These are phyloP conservation scores for Ericerus pela DNA, from an alignment of 1,140 invertebrate species.

Conservation along the genomic window DNA sequence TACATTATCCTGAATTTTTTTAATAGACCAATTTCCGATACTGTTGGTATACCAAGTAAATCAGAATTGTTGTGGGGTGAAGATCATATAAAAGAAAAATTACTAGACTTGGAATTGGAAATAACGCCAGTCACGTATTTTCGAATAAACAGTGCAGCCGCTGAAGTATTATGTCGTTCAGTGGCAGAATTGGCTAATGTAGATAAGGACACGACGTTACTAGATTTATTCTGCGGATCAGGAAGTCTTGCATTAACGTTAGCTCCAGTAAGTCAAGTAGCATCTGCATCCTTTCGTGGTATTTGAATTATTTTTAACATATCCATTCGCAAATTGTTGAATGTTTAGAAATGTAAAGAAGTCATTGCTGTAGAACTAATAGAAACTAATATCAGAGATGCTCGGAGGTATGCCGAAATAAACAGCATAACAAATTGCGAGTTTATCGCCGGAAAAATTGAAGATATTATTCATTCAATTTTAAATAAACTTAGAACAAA, in stretches of 20 bases:
- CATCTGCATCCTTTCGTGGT: neutral
- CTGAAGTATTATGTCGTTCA: conserved; percentile 70
- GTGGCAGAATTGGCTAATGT: conserved; percentile 59
- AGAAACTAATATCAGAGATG: conserved; percentile 74
- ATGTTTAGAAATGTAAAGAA: conserved; percentile 47
- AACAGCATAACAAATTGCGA: conserved; percentile 73
- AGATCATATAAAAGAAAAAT: conserved; percentile 38
- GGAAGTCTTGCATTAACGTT: conserved; percentile 91
- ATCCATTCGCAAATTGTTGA: neutral
- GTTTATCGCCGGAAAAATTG: conserved; percentile 80
- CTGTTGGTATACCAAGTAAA: conserved; percentile 9
- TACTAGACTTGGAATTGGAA: conserved; percentile 55
- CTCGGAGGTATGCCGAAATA: conserved; percentile 61
- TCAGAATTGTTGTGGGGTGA: conserved; percentile 31
- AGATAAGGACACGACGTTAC: conserved; percentile 47
- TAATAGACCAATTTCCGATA: neutral
- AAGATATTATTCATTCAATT: conserved; percentile 64
- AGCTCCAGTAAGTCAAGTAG: conserved; percentile 43
- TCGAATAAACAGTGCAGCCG: conserved; percentile 71
- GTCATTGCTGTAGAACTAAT: conserved; percentile 85
- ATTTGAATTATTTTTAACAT: neutral
- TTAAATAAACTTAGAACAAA: conserved; percentile 36
- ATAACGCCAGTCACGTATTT: conserved; percentile 89
- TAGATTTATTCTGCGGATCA: conserved; percentile 95
- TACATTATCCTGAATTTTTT: neutral